Evolutionary conservation across 2,113 vertebrate species (phyloP), one percentile per base, ranked within the genome.

Genomic region (Cebus imitator): DNA sequence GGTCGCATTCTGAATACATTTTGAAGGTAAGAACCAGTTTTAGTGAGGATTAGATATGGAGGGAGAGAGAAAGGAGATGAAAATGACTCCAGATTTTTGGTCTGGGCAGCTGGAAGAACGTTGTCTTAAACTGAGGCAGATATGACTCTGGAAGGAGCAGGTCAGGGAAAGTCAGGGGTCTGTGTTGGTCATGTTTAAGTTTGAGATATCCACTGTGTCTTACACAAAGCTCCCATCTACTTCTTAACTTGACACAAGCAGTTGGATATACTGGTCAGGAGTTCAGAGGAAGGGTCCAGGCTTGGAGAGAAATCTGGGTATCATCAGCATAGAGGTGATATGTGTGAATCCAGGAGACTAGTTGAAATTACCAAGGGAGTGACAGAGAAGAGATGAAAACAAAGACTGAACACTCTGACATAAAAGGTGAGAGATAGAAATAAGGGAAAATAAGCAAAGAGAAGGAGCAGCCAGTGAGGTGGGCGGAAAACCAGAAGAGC

Each of bases 11-110:
- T 50, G 25, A 57, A 72, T 91, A 2, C 61, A 16, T 78, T 73
- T 90, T 57, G 64, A 93, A 84, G 43, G 61, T 64, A 58, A 64
- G 80, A 87, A 45, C 14, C 81, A 80, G 76, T 83, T 96, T 94
- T n/a, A n/a, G 7, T 92, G 48, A 97, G 72, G 25, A 73, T 3
- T 91, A 48, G 72, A 11, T 66, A 1, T n/a, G 25, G 91, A 57
- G 4, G 43, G 50, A 84, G 45, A 92, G 61, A 78, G 23, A 80
- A 80, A 83, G n/a, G 40, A 82, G 32, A 86, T 0, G 14, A 72
- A 64, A 87, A 37, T 16, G 48, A 66, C 8, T 81, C 27, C 35
- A 37, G 35, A 40, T 30, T 9, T 35, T 84, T 78, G 70, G 13
- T 61, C 48, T 18, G n/a, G 55, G 16, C 85, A 89, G 21, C 72